Conservation (phyloP, 2,113 vertebrate species). For the Gasterosteus nipponicus region DNA sequence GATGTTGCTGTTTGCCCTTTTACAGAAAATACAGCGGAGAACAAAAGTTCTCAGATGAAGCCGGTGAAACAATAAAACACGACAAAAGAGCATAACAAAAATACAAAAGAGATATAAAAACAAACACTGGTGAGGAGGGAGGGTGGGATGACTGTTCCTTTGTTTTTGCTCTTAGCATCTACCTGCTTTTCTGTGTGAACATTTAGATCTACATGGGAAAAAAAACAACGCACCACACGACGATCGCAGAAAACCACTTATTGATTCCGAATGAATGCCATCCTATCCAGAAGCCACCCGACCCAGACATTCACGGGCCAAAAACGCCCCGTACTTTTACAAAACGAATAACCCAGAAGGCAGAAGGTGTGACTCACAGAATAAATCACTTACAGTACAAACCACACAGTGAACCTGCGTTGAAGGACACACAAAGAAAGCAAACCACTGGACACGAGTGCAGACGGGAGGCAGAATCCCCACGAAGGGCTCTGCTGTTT, state of each 20-base stretch:
- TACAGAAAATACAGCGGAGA: slow-evolving; percentile 15
- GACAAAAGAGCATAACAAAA: neutral
- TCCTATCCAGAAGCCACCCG: neutral
- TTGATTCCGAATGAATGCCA: neutral
- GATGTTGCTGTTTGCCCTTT: slow-evolving; percentile 16
- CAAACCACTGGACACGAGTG: slow-evolving; percentile 30
- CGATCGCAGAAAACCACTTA: neutral
- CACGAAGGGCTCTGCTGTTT: slow-evolving; percentile 9
- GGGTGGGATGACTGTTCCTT: neutral
- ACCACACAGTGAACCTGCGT: slow-evolving; percentile 22
- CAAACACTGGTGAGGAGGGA: slow-evolving; percentile 28
- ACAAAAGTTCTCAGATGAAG: neutral
- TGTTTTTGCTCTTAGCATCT: neutral
- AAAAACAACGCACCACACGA: neutral
- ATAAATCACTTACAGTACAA: slow-evolving; percentile 38
- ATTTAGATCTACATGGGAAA: neutral
- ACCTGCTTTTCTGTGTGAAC: neutral
- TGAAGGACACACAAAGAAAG: neutral
- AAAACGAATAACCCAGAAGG: slow-evolving; percentile 35
- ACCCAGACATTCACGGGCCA: neutral
- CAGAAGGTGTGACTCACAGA: slow-evolving; percentile 15
- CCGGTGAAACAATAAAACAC: slow-evolving; percentile 8
- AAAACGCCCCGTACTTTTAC: neutral
- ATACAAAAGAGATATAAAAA: slow-evolving; percentile 17
- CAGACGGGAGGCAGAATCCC: slow-evolving; percentile 22